Evolutionary conservation across 2,113 vertebrate genomes (phyloP).

Genomic region (Tauraco erythrolophus): DNA sequence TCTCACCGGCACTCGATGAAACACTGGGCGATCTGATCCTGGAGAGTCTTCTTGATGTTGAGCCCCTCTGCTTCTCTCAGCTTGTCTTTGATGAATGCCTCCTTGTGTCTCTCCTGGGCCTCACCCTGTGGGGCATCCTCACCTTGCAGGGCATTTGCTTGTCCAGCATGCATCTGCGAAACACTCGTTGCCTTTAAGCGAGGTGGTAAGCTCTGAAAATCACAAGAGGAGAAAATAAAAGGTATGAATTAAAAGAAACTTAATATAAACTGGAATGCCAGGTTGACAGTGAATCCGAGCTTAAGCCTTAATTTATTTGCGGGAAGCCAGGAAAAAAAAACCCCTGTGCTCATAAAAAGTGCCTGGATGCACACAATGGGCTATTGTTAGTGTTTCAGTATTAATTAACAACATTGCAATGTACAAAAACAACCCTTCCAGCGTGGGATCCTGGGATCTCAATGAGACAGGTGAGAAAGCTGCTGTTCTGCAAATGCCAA

Average conservation of each 20-base stretch:
- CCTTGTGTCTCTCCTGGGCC: constrained; percentile 65
- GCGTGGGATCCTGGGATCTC: constrained; percentile 13
- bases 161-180: not conserved
- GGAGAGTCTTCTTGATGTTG: constrained; percentile 77
- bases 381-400: constrained; percentile 49
- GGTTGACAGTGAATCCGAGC: not conserved
- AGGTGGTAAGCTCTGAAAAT: constrained; percentile 74
- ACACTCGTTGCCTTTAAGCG: constrained; percentile 37
- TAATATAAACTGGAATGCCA: not conserved
- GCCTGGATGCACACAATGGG: constrained; percentile 42
- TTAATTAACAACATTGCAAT: constrained; percentile 30
- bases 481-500: constrained; percentile 54
- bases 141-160: constrained; percentile 1
- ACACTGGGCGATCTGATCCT: constrained; percentile 86
- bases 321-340: not conserved
- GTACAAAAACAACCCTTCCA: constrained; percentile 42
- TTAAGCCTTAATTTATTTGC: constrained; percentile 18
- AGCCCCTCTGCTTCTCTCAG: constrained; percentile 73
- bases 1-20: constrained; percentile 86
- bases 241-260: not conserved
- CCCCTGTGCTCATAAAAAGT: not conserved
- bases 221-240: not conserved
- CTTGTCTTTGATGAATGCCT: constrained; percentile 66
- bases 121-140: constrained; percentile 20
- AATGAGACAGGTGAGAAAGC: constrained; percentile 64